These are phyloP conservation scores for Lysandra coridon DNA, from an alignment of 2,888 invertebrate species.

Conservation along the genomic window DNA sequence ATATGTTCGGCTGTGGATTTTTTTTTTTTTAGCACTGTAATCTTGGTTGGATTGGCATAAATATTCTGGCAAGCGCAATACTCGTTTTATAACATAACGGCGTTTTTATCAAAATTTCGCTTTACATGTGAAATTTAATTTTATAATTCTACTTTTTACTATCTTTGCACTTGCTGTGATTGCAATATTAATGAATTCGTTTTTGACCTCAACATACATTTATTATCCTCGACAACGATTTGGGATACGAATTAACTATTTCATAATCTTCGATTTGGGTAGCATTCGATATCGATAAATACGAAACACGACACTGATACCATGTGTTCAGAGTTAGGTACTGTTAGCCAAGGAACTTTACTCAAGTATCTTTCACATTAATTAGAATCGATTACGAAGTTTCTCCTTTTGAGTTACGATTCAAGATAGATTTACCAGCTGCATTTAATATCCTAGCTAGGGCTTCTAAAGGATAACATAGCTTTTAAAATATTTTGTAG, in stretches of 20 bases:
- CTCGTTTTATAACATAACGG: no score
- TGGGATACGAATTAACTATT: neutral
- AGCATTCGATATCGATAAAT: neutral
- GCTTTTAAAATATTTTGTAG: neutral
- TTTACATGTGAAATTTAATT: no score
- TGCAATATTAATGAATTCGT: no score
- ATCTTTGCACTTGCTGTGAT: no score
- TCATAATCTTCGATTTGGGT: neutral
- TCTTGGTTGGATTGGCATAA: no score
- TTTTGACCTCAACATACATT: neutral
- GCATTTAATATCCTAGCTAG: neutral
- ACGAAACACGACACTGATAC: neutral
- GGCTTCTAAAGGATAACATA: neutral
- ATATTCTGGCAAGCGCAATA: no score
- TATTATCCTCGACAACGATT: neutral
- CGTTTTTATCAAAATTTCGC: no score
- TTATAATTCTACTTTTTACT: no score
- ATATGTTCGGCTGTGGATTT: no score
- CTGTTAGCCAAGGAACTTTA: neutral
- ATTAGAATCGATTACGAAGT: neutral
- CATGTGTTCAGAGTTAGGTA: neutral
- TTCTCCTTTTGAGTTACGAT: slow-evolving; percentile 3
- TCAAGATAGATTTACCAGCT: neutral
- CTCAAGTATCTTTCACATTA: neutral
- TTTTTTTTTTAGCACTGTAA: no score